A percentile compares a stretch with the other conserved stretches of the same genome.
Conservation (phyloP, 2,888 invertebrate genomes). For the Isotomurus palustris region DNA sequence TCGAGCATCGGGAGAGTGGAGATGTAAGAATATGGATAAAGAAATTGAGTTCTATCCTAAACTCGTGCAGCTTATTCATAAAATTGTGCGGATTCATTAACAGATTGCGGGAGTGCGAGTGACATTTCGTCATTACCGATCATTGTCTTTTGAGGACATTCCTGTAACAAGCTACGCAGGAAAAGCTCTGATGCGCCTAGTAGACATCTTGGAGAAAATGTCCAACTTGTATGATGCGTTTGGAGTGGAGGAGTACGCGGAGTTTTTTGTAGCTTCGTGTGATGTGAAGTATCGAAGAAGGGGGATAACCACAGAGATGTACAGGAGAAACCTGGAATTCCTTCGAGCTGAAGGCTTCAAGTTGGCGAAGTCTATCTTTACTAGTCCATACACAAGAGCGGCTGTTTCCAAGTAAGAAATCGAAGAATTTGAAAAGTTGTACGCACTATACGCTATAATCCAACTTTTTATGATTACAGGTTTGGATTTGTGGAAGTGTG, state of each 20-base stretch:
- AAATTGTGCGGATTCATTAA: not conserved
- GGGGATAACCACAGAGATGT: constrained; percentile 33
- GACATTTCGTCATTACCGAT: constrained; percentile 22
- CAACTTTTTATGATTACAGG: too few species aligned
- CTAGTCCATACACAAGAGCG: constrained; percentile 32
- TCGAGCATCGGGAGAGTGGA: constrained; percentile 23
- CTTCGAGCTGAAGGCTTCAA: constrained; percentile 35
- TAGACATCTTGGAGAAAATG: constrained; percentile 21
- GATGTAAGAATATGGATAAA: constrained; percentile 34
- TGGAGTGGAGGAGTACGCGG: constrained; percentile 23
- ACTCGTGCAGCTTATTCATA: not conserved
- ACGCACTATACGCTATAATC: too few species aligned
- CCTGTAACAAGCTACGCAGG: constrained; percentile 9
- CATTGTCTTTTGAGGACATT: constrained; percentile 17
- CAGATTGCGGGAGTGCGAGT: constrained; percentile 31
- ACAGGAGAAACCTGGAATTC: constrained; percentile 24
- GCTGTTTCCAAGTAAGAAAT: too few species aligned
- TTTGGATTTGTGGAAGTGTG: constrained; percentile 35
- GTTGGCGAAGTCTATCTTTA: constrained; percentile 29
- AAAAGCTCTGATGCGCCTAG: constrained; percentile 18
- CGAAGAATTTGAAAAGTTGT: too few species aligned
- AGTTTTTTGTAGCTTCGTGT: constrained; percentile 33
- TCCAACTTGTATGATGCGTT: constrained; percentile 26
- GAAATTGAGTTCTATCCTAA: not conserved
- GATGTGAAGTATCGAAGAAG: constrained; percentile 16